phyloP scores from a whole-genome alignment of 2,113 vertebrate species.

The Hydrochoerus hydrochaeris region DNA sequence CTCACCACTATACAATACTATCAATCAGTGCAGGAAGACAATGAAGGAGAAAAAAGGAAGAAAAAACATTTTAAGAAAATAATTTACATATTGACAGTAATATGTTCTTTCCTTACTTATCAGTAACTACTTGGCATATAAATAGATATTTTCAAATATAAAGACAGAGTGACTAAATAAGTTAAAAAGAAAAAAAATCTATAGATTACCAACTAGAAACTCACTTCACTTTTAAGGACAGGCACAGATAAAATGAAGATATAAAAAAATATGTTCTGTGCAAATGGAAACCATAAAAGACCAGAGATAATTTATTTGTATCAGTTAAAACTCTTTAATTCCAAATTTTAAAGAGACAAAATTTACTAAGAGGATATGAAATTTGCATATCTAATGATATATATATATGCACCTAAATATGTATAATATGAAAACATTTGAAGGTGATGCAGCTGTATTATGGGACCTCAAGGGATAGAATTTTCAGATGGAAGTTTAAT shows the following conservation, averaged over 20 bases:
- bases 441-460: too few species aligned
- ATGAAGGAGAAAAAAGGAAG: not conserved
- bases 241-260: fast-evolving
- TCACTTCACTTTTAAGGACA: not conserved
- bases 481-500: not conserved
- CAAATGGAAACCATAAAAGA: not conserved
- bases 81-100: not conserved
- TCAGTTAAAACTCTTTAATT: not conserved
- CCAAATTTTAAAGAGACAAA: not conserved
- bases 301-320: too few species aligned
- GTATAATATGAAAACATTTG: not conserved
- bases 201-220: not conserved
- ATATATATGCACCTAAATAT: not conserved
- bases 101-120: not conserved
- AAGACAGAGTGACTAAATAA: not conserved
- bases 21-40: not conserved
- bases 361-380: not conserved
- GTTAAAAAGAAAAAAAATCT: not conserved
- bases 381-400: not conserved
- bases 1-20: not conserved
- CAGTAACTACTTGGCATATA: not conserved
- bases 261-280: not conserved
- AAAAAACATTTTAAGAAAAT: not conserved
- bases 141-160: not conserved
- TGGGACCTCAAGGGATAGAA: too few species aligned